Percentiles rank a stretch among this genome's conserved stretches.
These are phyloP conservation scores for Daktulosphaira vitifoliae DNA, from an alignment of 1,140 invertebrate genomes.

Conservation along the genomic window DNA sequence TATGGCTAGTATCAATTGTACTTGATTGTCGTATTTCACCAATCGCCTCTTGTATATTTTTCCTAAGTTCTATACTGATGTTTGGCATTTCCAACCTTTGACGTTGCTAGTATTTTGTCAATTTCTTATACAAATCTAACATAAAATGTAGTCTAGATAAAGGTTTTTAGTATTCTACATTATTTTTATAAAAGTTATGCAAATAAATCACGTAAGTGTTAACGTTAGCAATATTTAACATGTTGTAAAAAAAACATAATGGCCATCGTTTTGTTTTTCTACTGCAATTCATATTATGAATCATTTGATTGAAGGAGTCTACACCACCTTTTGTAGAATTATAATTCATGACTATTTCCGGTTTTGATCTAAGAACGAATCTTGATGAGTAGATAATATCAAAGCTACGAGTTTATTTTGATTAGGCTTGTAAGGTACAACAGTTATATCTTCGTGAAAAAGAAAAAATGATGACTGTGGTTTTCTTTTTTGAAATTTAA, in stretches of 20 bases:
- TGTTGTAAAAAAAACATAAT: slow-evolving; percentile 37
- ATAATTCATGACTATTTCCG: slow-evolving; percentile 39
- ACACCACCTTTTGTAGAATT: slow-evolving; percentile 41
- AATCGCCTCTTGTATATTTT: background rate
- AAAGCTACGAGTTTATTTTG: slow-evolving; percentile 40
- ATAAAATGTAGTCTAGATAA: slow-evolving; percentile 7
- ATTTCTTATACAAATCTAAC: background rate
- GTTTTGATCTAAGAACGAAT: slow-evolving; percentile 37
- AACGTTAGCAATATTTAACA: slow-evolving; percentile 8
- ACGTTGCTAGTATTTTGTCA: background rate
- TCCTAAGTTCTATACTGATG: slow-evolving; percentile 6
- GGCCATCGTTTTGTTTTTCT: slow-evolving; percentile 40
- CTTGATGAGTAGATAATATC: slow-evolving; percentile 30
- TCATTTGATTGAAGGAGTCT: slow-evolving; percentile 40
- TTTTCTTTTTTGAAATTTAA: slow-evolving; percentile 8
- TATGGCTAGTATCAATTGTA: too few species aligned
- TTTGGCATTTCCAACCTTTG: background rate
- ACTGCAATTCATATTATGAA: slow-evolving; percentile 38
- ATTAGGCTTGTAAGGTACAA: slow-evolving; percentile 37
- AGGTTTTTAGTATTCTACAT: background rate
- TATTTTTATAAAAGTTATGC: slow-evolving; percentile 1
- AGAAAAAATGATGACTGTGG: slow-evolving; percentile 31
- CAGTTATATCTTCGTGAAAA: slow-evolving; percentile 32
- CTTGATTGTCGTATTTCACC: background rate
- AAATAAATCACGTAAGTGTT: background rate